Base-by-base conservation (phyloP, 2,888 invertebrate species). In the Vannuccia rotundouncinata region DNA sequence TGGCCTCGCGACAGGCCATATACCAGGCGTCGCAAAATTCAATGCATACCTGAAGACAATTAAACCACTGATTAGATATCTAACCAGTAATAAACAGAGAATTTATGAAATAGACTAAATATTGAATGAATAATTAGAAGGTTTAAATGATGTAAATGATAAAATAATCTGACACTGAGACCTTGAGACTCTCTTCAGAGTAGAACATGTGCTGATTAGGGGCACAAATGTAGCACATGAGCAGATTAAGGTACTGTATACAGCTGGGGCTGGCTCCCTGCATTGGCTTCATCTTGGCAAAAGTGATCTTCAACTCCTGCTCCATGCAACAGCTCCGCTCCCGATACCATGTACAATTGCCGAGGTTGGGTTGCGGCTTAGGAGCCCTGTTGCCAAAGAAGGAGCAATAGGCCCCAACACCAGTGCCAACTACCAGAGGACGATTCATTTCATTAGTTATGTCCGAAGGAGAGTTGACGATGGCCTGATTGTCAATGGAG, bases 171-270 rank as follows among this genome's bases (percentile, higher is more conserved):
- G n/a, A n/a, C n/a, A n/a, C n/a, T n/a, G n/a, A n/a, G n/a, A 88
- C 87, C 0, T 85, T 86, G 80, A 88, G 82, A 59, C 85, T 83
- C 83, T 88, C 88, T 74, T 84, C 73, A 0, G 29, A 27, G 60
- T 82, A 82, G 74, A 82, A 82, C 31, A 30, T 66, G 82, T 86
- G 85, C 83, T 88, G 88, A 81, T 85, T 84, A 0, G 88, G 88
- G 0, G 87, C 85, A 81, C 88, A 88, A 2, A 88, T 86, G 82
- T 88, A 88, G 81, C 88, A 88, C 88, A 88, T 88, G 29, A 88
- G 84, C 81, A 86, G 87, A 83, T 88, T 88, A 1, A 87, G 84
- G 82, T 87, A 87, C 77, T 84, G 83, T 81, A 87, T 87, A 79
- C 88, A 88, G 22, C 84, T 84, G 0, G 81, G 83, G 0, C 87